Evolutionary conservation across 2,797 vertebrate species (phyloP).

Genomic region (Jordanella pulchra): DNA sequence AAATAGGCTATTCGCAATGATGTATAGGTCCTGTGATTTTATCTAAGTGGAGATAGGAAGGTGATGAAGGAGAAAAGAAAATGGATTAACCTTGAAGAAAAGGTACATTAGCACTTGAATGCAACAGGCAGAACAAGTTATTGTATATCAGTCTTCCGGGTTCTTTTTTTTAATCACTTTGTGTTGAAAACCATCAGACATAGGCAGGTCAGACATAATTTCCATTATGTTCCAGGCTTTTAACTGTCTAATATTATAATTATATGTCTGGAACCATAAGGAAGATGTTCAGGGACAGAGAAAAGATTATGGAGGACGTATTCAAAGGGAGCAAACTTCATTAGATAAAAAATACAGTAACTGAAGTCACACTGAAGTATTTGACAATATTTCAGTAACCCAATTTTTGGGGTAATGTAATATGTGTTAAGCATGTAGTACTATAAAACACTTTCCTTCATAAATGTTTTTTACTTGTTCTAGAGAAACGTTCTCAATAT

Average conservation of each 20-base stretch:
- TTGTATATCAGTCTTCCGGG: slow-evolving; percentile 27
- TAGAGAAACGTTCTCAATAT: background rate
- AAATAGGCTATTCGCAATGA: slow-evolving; percentile 38
- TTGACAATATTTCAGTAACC: background rate
- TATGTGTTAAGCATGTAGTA: background rate
- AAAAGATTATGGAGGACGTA: slow-evolving; percentile 6
- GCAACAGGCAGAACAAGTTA: slow-evolving; percentile 11
- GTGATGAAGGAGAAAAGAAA: slow-evolving; percentile 13
- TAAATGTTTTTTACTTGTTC: no score
- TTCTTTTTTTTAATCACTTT: slow-evolving; percentile 15
- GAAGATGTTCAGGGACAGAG: slow-evolving; percentile 31
- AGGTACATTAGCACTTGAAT: slow-evolving; percentile 9
- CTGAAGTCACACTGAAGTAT: background rate
- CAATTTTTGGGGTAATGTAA: background rate
- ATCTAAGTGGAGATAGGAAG: slow-evolving; percentile 21
- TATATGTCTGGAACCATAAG: slow-evolving; percentile 34
- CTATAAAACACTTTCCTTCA: background rate
- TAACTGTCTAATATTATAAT: slow-evolving; percentile 58
- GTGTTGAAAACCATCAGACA: slow-evolving; percentile 39
- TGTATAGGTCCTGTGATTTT: slow-evolving; percentile 22
- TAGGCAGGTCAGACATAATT: slow-evolving; percentile 42
- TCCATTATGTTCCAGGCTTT: slow-evolving; percentile 48
- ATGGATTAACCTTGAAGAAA: slow-evolving; percentile 16
- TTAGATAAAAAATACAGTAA: background rate
- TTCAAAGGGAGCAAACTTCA: slow-evolving; percentile 2